Base-by-base conservation (phyloP, 2,888 invertebrate genomes). In the Caenorhabditis parvicauda region DNA sequence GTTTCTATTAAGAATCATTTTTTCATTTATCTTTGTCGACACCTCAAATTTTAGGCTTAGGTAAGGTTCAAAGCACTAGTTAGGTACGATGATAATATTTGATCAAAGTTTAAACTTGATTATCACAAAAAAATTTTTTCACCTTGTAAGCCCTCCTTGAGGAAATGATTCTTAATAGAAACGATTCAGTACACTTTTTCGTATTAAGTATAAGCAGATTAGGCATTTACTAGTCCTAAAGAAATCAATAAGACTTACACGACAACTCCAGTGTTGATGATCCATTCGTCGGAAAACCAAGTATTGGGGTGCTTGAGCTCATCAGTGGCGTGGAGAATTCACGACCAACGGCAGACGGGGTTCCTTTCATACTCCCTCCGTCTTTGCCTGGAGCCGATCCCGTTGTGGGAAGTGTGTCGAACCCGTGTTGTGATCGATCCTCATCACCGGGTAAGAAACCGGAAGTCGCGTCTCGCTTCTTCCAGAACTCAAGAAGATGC, bases 401-500 rank as follows among this genome's bases (percentile, higher is more conserved):
- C n/a, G 22, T 38, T 37, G 35, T 22, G 35, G 47, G 48, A 32
- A 32, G 17, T 28, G 52, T 56, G 22, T 56, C 61, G 28, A 60
- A 24, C 22, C 59, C 64, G 35, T 49, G 54, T 51, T 67, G 67
- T 7, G 58, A 59, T 32, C 54, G 5, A 9, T 66, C 67, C 48
- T 68, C 68, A 38, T 64, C 62, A 12, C 28, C 54, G 17, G 51
- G 14, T 29, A 27, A 50, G 5, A 28, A 41, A 17, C 17, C 46
- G 0, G 39, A 4, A 9, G 6, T 22, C 2, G 39, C 43, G 6
- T 59, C 63, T 9, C 57, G 52, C 19, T 59, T 54, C 49, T 61
- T 58, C 89, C 95, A 91, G 47, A 93, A 85, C 53, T 88, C 86
- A 51, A 96, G 83, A 87, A 96, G 90, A 79, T 90, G 89, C 77